Evolutionary conservation across 2,113 vertebrate genomes (phyloP), one percentile per base, ranked within the genome.

Genomic region (Channa maculata): DNA sequence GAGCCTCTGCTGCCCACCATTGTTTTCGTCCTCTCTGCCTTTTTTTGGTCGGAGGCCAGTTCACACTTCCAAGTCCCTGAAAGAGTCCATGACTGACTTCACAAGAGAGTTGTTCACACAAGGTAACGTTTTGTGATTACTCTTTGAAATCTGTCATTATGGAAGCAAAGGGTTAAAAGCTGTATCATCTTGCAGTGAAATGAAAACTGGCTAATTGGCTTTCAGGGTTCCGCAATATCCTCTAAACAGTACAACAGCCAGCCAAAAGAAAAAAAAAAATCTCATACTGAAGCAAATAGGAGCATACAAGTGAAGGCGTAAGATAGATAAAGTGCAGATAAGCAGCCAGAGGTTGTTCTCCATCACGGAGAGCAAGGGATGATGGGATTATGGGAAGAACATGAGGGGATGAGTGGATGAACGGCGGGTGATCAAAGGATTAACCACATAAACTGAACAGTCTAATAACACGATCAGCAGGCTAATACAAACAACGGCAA

Each of bases 351-450:
- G 86, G 86, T 83, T 86, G 80, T 43, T 41, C 68, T 77, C 84
- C 85, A 84, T 86, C 86, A 57, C 37, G 8, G 80, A 76, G 86
- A 85, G 82, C 34, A 63, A 88, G 72, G 84, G 82, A 91, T 89
- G 86, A 88, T 70, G 85, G 86, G 93, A 94, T 94, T 94, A 94
- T 33, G 86, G 82, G 70, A 41, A 75, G 79, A 89, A 86, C 87
- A 79, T 80, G 82, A 84, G 91, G 80, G 90, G 91, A 91, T 92
- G 90, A 91, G 88, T 84, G 87, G 91, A 91, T 92, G 86, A 92
- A 89, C 55, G 36, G 55, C 58, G 91, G 92, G 93, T 92, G 89
- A 94, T 91, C 83, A 74, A 71, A 82, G 91, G 94, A 94, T 94
- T 94, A 94, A 87, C 90, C 86, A 88, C 88, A 84, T 78, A 84